Evolutionary conservation across 2,888 invertebrate genomes (phyloP).

Genomic region (Alentia gelatinosa): DNA sequence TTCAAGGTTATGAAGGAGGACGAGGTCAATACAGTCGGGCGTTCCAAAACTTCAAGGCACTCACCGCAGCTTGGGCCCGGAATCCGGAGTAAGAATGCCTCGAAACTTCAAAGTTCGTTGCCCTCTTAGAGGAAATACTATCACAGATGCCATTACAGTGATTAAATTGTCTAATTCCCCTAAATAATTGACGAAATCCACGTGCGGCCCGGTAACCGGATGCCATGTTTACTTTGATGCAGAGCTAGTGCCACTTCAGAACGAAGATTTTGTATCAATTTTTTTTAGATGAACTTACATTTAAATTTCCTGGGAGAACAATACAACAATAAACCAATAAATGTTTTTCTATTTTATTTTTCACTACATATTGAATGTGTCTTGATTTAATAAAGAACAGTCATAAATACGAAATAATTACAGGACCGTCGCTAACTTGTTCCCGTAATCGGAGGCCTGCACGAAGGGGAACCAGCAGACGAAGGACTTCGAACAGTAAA

Average conservation of each 20-base stretch:
- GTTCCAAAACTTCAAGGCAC: background rate
- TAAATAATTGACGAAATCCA: constrained; percentile 17
- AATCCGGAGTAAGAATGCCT: no score
- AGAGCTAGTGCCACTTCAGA: background rate
- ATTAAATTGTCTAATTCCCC: background rate
- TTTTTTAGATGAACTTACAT: background rate
- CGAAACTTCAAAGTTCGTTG: background rate
- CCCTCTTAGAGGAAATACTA: background rate
- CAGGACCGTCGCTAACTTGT: background rate
- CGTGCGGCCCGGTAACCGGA: constrained; percentile 33
- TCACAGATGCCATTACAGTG: background rate
- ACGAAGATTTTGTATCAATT: background rate
- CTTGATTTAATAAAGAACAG: background rate
- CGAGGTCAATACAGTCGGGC: background rate
- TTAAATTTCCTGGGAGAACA: background rate
- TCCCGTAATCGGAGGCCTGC: no score
- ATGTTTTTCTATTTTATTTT: background rate
- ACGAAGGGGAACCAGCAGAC: background rate
- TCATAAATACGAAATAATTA: background rate
- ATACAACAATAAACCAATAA: background rate
- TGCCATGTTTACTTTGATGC: constrained; percentile 4
- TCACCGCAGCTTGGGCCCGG: background rate
- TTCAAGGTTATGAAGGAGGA: background rate
- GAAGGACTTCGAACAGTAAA: background rate
- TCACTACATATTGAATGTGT: background rate